Percentiles rank a stretch among this genome's conserved stretches.
Conservation (phyloP, 2,113 vertebrate species). For the Hyaena hyaena region DNA sequence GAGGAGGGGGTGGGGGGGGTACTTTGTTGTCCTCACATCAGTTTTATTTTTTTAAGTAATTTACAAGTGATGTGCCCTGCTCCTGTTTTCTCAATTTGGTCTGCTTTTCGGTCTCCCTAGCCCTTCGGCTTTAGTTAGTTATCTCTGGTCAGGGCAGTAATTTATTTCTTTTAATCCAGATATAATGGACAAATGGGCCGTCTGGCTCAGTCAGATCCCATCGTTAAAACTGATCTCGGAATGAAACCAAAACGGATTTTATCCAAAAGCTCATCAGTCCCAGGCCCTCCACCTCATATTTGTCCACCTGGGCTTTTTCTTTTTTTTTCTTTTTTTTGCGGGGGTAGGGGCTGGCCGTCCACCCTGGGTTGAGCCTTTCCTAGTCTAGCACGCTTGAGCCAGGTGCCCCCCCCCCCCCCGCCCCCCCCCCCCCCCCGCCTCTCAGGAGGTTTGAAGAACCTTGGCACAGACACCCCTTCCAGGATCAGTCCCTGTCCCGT, state of each 20-base stretch:
- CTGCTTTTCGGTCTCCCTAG: background rate
- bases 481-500: background rate
- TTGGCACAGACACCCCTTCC: background rate
- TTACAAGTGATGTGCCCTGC: background rate
- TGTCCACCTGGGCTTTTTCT: background rate
- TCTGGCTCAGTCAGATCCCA: constrained; percentile 45
- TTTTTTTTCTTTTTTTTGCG: background rate
- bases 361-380: background rate
- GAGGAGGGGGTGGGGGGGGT: fast-evolving
- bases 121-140: background rate
- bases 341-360: background rate
- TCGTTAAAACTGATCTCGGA: constrained; percentile 50
- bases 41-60: constrained; percentile 36
- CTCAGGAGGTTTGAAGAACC: background rate
- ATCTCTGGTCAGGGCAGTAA: constrained; percentile 14
- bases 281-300: background rate
- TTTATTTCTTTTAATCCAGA: constrained; percentile 61
- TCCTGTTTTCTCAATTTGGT: background rate
- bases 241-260: constrained; percentile 66
- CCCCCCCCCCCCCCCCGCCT: background rate
- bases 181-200: constrained; percentile 46
- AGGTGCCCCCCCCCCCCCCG: background rate
- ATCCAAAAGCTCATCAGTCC: constrained; percentile 24
- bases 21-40: background rate
- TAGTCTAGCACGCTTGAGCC: background rate